These are phyloP conservation scores for Stegophylla sp. DNA, from an alignment of 2,888 invertebrate genomes.

Conservation along the genomic window DNA sequence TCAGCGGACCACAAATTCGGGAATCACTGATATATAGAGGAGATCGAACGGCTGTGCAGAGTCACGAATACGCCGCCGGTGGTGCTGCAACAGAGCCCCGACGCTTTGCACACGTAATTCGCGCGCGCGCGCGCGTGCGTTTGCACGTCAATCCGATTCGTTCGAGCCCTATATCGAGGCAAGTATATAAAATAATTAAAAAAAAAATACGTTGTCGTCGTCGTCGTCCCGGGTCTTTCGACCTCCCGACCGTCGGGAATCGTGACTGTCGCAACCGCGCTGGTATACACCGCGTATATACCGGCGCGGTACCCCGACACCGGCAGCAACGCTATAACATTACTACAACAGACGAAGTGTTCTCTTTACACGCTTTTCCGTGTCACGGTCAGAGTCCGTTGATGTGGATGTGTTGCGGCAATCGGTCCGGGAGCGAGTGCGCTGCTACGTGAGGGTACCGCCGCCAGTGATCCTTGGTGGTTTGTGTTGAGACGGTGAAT, in stretches of 20 bases:
- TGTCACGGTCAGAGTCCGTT: constrained; percentile 48
- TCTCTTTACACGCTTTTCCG: constrained; percentile 23
- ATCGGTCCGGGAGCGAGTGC: background rate
- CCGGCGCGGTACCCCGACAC: background rate
- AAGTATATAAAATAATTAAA: background rate
- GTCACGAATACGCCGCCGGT: no score
- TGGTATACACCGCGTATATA: background rate
- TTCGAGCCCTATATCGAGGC: no score
- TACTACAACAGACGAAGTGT: background rate
- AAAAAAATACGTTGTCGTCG: background rate
- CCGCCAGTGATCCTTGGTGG: constrained; percentile 45
- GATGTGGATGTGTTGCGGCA: background rate
- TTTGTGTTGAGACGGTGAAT: constrained; percentile 32
- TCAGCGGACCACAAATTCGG: no score
- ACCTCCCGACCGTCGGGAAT: background rate
- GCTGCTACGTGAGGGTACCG: constrained; percentile 25
- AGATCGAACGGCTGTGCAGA: no score
- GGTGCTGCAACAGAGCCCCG: no score
- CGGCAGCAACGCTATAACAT: background rate
- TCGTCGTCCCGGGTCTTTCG: constrained; percentile 8
- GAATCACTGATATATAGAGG: no score
- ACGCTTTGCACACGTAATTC: no score
- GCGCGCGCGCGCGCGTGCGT: no score
- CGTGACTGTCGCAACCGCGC: constrained; percentile 47
- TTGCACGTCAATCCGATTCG: no score